These are phyloP conservation scores for Apteryx mantelli DNA, from an alignment of 2,113 vertebrate species.

Conservation along the genomic window DNA sequence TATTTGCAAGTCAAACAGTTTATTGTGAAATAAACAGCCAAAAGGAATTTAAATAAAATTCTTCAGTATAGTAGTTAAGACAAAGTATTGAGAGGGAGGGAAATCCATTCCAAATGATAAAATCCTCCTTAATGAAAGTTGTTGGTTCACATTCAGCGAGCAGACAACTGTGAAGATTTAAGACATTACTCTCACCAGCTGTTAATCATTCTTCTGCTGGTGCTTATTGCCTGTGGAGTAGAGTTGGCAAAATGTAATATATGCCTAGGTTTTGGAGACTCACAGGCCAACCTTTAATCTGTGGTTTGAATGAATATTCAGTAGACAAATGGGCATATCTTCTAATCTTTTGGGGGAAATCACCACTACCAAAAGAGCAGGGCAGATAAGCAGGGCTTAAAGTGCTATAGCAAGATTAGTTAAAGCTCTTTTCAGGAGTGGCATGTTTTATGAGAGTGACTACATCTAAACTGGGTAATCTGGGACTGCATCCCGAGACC, in stretches of 20 bases:
- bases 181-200: neutral
- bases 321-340: accelerated
- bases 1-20: neutral
- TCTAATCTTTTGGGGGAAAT: neutral
- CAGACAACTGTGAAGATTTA: neutral
- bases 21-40: neutral
- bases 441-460: too few species aligned
- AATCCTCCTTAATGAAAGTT: neutral
- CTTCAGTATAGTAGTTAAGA: neutral
- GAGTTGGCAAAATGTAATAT: neutral
- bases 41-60: neutral
- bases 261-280: neutral
- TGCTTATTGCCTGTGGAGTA: neutral
- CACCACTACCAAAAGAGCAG: neutral
- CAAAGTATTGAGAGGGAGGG: neutral
- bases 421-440: neutral
- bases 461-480: neutral
- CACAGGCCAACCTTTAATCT: neutral
- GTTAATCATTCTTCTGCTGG: neutral
- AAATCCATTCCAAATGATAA: neutral
- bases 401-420: neutral
- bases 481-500: neutral
- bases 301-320: neutral
- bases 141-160: neutral
- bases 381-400: neutral